Base-by-base conservation (phyloP, 64 coral and sea anemone genomes). In the Hydrozoanthus tunicans region DNA sequence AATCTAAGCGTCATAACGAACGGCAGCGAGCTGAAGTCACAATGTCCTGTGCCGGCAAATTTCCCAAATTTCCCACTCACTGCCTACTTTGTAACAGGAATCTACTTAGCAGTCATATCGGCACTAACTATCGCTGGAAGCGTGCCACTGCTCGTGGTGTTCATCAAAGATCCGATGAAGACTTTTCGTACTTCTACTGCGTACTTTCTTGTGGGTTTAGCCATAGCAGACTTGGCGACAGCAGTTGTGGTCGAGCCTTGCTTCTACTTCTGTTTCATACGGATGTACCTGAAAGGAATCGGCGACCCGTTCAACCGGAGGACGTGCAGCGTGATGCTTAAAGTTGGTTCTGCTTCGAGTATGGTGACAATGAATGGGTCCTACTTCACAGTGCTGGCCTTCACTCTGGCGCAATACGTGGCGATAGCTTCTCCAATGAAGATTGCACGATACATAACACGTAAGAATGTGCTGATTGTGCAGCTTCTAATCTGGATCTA, bases 401-500 rank as follows among this genome's bases (percentile, higher is more conserved):
- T 86, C 17, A 86, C 83, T 4, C 9, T 86, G 11, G 9, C 56
- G 7, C 66, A 86, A 86, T 86, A 59, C 12, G 9, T 86, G 67
- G 83, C 55, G n/a, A 17, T 86, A 6, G 83, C 56, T 13, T 70
- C 54, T 57, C 83, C 83, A 15, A 5, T 86, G 53, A 73, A 72
- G 54, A 86, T 86, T 3, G 67, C 83, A 6, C 67, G 53, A 86
- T 17, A 72, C 13, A 10, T 86, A 8, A 86, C 20, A 20, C 20
- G 20, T 20, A 20, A 20, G 20, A 20, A 20, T 20, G 68, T 86
- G 66, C n/a, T 86, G 8, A 59, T 86, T 58, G 13, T 56, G 13
- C 83, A 59, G 55, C 2, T 86, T 24, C 9, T 73, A 4, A 86
- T 72, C 52, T 86, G 83, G 83, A 73, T 58, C 9, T 86, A 86